Evolutionary conservation across 2,888 invertebrate species (phyloP).

Genomic region (Pinctada fucata): DNA sequence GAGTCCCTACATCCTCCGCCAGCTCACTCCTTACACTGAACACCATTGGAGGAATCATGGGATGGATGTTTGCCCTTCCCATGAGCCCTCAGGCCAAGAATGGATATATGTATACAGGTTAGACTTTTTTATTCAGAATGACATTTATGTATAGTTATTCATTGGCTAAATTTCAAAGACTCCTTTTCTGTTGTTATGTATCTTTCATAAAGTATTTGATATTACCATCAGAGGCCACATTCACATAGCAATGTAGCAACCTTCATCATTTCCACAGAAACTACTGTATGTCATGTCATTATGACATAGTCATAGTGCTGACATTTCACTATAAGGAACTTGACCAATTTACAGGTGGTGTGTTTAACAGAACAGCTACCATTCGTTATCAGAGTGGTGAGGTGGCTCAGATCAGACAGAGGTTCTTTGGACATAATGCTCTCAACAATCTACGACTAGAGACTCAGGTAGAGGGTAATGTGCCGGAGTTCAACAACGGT

Average conservation of each 20-base stretch:
- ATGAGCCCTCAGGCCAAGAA: slow-evolving; percentile 86
- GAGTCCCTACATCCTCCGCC: slow-evolving; percentile 86
- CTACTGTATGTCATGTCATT: too few species aligned
- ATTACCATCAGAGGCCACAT: too few species aligned
- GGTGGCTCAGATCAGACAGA: slow-evolving; percentile 84
- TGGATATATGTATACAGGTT: slow-evolving; percentile 86
- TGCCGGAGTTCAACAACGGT: slow-evolving; percentile 84
- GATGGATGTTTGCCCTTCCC: slow-evolving; percentile 94
- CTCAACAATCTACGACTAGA: slow-evolving; percentile 74
- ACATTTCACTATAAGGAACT: too few species aligned
- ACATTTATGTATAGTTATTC: too few species aligned
- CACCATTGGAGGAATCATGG: slow-evolving; percentile 89
- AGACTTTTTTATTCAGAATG: background rate
- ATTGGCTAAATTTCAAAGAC: too few species aligned
- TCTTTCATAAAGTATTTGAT: too few species aligned
- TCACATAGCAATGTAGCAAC: too few species aligned
- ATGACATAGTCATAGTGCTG: too few species aligned
- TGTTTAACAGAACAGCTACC: slow-evolving; percentile 90
- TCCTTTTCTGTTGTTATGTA: too few species aligned
- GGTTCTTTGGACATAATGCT: slow-evolving; percentile 82
- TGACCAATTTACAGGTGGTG: slow-evolving; percentile 81
- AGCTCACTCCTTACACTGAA: slow-evolving; percentile 89
- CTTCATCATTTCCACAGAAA: too few species aligned
- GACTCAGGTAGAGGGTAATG: slow-evolving; percentile 87
- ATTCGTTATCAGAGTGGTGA: slow-evolving; percentile 85